Base-by-base conservation (phyloP, 92 coral and sea anemone species). In the Porites evermanni region DNA sequence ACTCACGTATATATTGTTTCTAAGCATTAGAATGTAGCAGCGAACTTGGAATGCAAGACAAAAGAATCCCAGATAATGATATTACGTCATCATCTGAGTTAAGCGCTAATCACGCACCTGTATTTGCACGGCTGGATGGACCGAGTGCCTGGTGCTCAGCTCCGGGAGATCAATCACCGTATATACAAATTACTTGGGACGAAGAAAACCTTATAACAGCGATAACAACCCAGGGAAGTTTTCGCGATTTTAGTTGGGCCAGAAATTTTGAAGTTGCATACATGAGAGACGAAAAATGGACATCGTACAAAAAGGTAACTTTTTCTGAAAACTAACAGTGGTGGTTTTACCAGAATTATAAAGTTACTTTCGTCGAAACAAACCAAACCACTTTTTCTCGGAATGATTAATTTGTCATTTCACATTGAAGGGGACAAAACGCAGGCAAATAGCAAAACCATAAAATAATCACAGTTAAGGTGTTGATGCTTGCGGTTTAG, bases 11-110 rank as follows among this genome's bases (percentile, higher is more conserved):
- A 38, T 18, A 66, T 17, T 66, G 23, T 29, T 8, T n/a, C 10
- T 66, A 17, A 66, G 23, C 44, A 17, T 7, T 8, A 66, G 32
- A n/a, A 29, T 81, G 86, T 44, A 60, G 13, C 50, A 7, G 6
- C 19, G 32, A 72, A 10, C 67, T 82, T 8, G 86, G 86, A 26
- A 82, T 82, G 86, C 56, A 72, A 72, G 52, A 60, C 58, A 58
- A 47, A 16, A 14, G 1, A 47, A 82, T 82, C 8, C 70, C 86
- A 29, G 86, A 71, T 66, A 52, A 38, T n/a, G 32, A 17, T 21
- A 82, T 82, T 68, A 70, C 78, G 61, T 77, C 86, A 70, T 82
- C 86, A n/a, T 50, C 69, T 26, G 29, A 8, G 70, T 6, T 56
- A 1, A 53, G 14, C 54, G 0, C 19, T 12, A 16, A 17, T 24